phyloP scores from a whole-genome alignment of 2,113 vertebrate genomes.

The Myodes glareolus region DNA sequence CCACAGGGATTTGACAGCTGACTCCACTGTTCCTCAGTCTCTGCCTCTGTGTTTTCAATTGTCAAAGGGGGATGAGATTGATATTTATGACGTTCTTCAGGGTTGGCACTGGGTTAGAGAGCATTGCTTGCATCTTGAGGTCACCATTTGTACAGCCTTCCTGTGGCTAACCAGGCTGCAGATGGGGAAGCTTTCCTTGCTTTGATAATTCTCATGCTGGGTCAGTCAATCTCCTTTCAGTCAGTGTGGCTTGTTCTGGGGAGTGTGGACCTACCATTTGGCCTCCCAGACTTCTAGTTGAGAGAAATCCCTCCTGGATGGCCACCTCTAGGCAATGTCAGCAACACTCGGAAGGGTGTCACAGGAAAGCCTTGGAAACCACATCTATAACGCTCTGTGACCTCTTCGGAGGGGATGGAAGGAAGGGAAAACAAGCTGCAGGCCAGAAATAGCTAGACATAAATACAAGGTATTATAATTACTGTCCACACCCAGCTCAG shows the following conservation, averaged over 20 bases:
- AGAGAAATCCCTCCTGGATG: not conserved
- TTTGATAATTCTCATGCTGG: not conserved
- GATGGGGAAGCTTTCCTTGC: not conserved
- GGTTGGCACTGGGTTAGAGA: not conserved
- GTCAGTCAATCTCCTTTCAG: no score
- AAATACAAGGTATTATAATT: constrained; percentile 80
- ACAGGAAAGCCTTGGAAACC: constrained; percentile 39
- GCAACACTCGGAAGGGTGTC: not conserved
- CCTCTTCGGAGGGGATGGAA: constrained; percentile 43
- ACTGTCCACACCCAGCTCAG: constrained; percentile 62
- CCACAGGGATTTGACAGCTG: not conserved
- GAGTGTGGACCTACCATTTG: not conserved
- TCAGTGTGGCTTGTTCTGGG: not conserved
- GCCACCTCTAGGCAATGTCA: not conserved
- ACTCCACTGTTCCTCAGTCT: not conserved
- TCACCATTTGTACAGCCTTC: not conserved
- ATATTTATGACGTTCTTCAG: not conserved
- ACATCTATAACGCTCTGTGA: constrained; percentile 55
- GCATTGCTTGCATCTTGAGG: not conserved
- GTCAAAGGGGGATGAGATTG: not conserved
- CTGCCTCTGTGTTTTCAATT: constrained; percentile 4
- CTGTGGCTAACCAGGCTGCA: not conserved
- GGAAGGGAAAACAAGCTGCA: constrained; percentile 56
- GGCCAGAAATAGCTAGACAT: constrained; percentile 77
- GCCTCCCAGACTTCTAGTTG: not conserved